Percentiles rank a stretch among this genome's conserved stretches.
phyloP scores from a whole-genome alignment of 2,888 invertebrate species.

The Hesperia comma region DNA sequence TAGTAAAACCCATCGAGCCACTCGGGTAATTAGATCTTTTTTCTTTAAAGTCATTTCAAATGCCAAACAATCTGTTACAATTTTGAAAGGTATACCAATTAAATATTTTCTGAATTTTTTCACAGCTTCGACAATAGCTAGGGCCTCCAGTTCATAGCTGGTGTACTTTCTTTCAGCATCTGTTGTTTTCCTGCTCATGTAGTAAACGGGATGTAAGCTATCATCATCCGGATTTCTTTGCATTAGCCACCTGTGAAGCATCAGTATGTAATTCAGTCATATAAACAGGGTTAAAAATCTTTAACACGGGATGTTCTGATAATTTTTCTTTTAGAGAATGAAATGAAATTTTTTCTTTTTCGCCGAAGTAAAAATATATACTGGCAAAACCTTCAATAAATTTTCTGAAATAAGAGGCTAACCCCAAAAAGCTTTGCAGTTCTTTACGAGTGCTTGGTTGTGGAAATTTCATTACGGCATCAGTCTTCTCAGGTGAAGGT shows the following conservation, averaged over 20 bases:
- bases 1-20: constrained; percentile 39
- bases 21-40: constrained; percentile 24
- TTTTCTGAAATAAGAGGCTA: constrained; percentile 33
- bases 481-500: constrained; percentile 23
- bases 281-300: constrained; percentile 5
- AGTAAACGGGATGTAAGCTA: constrained; percentile 25
- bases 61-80: constrained; percentile 39
- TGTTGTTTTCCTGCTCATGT: constrained; percentile 33
- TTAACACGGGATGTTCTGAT: constrained; percentile 28
- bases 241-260: constrained; percentile 37
- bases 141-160: constrained; percentile 37
- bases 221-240: constrained; percentile 20
- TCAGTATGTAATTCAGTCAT: constrained; percentile 39
- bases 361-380: constrained; percentile 29
- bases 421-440: constrained; percentile 28
- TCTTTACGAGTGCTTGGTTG: constrained; percentile 24
- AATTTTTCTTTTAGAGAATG: constrained; percentile 37
- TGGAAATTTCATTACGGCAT: constrained; percentile 24
- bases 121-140: constrained; percentile 38
- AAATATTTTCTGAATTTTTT: constrained; percentile 39
- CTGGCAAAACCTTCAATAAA: constrained; percentile 27
- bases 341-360: constrained; percentile 13
- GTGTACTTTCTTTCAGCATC: constrained; percentile 8
- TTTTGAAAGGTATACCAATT: constrained; percentile 37
- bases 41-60: constrained; percentile 38